Base-by-base conservation (phyloP, 2,888 invertebrate species). In the Cybosia mesomella region DNA sequence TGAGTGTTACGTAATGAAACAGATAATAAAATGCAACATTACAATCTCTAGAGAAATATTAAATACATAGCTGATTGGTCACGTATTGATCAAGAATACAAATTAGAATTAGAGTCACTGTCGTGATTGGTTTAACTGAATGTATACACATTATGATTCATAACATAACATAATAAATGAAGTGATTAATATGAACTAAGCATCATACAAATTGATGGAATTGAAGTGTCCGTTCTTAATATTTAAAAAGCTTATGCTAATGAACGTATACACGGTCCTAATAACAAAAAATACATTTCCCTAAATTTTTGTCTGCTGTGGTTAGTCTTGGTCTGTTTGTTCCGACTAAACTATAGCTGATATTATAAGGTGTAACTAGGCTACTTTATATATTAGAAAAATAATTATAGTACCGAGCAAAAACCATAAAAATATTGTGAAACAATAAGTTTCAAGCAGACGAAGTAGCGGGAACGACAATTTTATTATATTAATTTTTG, bases 1-100 rank as follows among this genome's bases (percentile, higher is more conserved):
- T 49, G 9, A 49, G 2, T 53, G 28, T 62, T 73, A 74, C 76
- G 76, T 75, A 80, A 66, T 64, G 32, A 32, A 53, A 49, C 28
- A 62, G 61, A 43, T 61, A 49, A 61, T 49, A 9, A 59, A 59
- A 24, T 39, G 39, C 59, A 39, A 39, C 39, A 59, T 15, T 59
- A 59, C 22, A 39, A 59, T 59, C 59, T 39, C 59, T 9, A 9
- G n/a, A 49, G 59, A 59, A 59, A 59, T 59, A 59, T 59, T 59
- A 15, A 8, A 9, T 49, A 49, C 49, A 7, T 7, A 49, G 49
- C 22, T 8, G 39, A 22, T 22, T 24, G 9, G 39, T 59, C 59
- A 59, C 59, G 59, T 39, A 39, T 36, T n/a, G 36, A 39, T 59
- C 59, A 59, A 22, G 59, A 36, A 22, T 34, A 18, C 9, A 5